Conservation (phyloP, 2,888 invertebrate genomes). For the Epiblema foenella region DNA sequence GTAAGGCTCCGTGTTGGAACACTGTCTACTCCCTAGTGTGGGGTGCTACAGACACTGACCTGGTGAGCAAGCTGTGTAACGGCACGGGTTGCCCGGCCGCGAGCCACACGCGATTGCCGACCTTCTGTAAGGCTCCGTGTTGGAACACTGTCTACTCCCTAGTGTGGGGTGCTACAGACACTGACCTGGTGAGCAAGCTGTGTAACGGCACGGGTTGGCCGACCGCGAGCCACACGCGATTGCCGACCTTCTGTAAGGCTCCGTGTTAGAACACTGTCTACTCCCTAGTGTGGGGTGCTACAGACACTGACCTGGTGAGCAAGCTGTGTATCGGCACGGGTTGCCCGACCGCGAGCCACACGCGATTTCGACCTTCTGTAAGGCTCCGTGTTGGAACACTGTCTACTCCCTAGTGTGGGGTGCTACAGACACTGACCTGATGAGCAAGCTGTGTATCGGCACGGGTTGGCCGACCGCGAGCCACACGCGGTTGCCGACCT, state of each 20-base stretch:
- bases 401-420: conserved; percentile 83
- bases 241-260: conserved; percentile 92
- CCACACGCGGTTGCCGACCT: conserved; percentile 91
- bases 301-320: conserved; percentile 76
- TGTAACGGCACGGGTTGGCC: conserved; percentile 91
- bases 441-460: conserved; percentile 89
- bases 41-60: conserved; percentile 55
- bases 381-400: conserved; percentile 93
- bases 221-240: conserved; percentile 92
- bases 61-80: conserved; percentile 72
- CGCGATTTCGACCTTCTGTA: conserved; percentile 91
- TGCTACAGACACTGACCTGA: conserved; percentile 47
- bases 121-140: conserved; percentile 93
- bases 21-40: no score
- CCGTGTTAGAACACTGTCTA: conserved; percentile 91
- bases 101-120: conserved; percentile 91
- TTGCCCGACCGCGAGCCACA: conserved; percentile 93
- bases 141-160: conserved; percentile 88
- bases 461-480: conserved; percentile 94
- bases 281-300: no score
- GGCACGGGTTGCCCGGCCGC: conserved; percentile 94
- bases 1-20: no score
- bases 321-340: conserved; percentile 87
- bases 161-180: conserved; percentile 70
- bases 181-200: conserved; percentile 76